Evolutionary conservation across 2,888 invertebrate species (phyloP).

Genomic region (Dilophus febrilis): DNA sequence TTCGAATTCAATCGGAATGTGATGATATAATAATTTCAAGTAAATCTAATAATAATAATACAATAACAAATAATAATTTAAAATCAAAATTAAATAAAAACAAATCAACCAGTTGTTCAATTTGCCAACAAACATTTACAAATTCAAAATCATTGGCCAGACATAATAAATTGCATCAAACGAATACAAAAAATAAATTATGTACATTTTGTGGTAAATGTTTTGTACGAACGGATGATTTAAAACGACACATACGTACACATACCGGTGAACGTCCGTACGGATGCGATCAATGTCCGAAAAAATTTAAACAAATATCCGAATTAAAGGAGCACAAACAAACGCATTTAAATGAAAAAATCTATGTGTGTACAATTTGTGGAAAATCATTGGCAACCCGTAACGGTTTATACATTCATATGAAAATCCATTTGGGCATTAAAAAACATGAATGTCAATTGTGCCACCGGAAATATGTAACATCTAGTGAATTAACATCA

Average conservation of each 20-base stretch:
- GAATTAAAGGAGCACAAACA: constrained; percentile 14
- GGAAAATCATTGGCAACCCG: constrained; percentile 14
- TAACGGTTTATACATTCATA: constrained; percentile 15
- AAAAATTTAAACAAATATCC: background rate
- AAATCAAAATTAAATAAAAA: too few species aligned
- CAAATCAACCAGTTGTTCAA: too few species aligned
- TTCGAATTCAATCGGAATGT: too few species aligned
- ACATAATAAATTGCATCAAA: constrained; percentile 22
- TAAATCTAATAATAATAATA: too few species aligned
- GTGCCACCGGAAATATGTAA: constrained; percentile 14
- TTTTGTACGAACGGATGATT: constrained; percentile 14
- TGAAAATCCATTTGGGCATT: constrained; percentile 14
- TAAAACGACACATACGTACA: constrained; percentile 23
- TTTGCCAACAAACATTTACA: constrained; percentile 29
- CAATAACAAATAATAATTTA: too few species aligned
- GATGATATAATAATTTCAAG: too few species aligned
- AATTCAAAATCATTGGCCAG: constrained; percentile 29
- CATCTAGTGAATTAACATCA: constrained; percentile 13
- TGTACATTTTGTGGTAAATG: constrained; percentile 14
- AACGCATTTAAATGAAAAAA: constrained; percentile 12
- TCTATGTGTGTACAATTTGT: constrained; percentile 13
- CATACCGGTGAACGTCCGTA: constrained; percentile 22
- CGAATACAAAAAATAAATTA: constrained; percentile 13
- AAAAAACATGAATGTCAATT: constrained; percentile 13
- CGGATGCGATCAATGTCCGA: background rate